These are phyloP conservation scores for Dipodomys ordii DNA, from an alignment of 2,113 vertebrate species.

Conservation along the genomic window DNA sequence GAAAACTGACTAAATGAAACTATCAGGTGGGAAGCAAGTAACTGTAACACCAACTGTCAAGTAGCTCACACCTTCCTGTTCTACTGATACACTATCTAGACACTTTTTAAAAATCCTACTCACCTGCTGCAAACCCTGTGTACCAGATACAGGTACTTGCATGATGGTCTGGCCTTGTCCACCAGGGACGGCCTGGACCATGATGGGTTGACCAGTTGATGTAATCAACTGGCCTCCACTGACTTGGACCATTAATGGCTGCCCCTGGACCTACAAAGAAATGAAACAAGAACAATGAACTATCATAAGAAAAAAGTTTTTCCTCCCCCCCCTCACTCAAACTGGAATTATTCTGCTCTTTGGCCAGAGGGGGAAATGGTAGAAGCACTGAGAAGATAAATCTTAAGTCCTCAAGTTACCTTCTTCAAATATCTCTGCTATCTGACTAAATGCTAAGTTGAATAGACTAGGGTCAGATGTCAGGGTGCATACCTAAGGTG, in stretches of 20 bases:
- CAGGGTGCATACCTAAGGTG: constrained; percentile 21
- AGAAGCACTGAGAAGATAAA: constrained; percentile 19
- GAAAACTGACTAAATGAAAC: background rate
- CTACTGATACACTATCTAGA: background rate
- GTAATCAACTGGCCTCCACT: constrained; percentile 99
- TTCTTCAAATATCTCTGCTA: constrained; percentile 17
- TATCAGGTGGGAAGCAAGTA: background rate
- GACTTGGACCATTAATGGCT: constrained; percentile 99
- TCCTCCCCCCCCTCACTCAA: background rate
- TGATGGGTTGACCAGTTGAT: constrained; percentile 98
- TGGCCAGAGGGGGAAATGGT: background rate
- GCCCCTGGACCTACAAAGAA: constrained; percentile 93
- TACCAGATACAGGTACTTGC: constrained; percentile 97
- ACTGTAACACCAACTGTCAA: background rate
- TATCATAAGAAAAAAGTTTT: constrained; percentile 11
- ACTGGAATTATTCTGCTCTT: constrained; percentile 50
- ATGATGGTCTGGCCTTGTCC: constrained; percentile 98
- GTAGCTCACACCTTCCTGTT: background rate
- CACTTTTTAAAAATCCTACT: constrained; percentile 59
- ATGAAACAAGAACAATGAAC: constrained; percentile 83
- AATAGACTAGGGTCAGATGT: constrained; percentile 26
- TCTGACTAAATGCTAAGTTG: constrained; percentile 12
- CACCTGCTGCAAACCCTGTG: constrained; percentile 98
- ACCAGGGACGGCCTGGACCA: constrained; percentile 98
- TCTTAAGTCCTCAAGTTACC: background rate